phyloP scores from a whole-genome alignment of 2,888 invertebrate species.

The Polietes domitor region DNA sequence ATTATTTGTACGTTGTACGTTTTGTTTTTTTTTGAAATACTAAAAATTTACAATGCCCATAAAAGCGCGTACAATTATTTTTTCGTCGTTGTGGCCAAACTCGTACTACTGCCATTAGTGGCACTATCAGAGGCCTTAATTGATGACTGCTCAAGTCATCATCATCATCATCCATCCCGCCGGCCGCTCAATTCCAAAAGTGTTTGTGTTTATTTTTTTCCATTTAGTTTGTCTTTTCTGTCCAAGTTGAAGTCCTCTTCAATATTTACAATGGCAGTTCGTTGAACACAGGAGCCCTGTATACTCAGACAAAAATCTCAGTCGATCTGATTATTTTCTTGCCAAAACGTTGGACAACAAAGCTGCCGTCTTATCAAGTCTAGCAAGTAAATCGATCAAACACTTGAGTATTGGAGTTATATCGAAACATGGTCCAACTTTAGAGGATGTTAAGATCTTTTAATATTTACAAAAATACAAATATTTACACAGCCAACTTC shows the following conservation, averaged over 20 bases:
- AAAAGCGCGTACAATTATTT: conserved; percentile 13
- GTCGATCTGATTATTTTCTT: no score
- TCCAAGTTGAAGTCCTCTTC: neutral
- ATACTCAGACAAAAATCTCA: no score
- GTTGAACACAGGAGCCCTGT: no score
- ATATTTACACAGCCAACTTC: no score
- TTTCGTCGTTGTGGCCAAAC: neutral
- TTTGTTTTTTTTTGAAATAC: neutral
- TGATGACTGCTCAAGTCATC: conserved; percentile 26
- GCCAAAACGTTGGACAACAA: no score
- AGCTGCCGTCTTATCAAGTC: no score
- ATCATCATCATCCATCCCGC: conserved; percentile 5
- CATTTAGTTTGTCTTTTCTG: neutral
- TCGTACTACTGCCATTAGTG: neutral
- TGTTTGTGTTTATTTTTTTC: neutral
- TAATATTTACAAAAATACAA: no score
- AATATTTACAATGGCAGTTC: neutral
- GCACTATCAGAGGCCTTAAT: neutral
- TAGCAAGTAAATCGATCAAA: no score
- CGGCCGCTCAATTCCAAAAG: neutral
- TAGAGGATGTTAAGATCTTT: no score
- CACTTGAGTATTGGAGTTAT: no score
- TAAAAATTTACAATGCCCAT: conserved; percentile 10
- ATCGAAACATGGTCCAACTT: no score
- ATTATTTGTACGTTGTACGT: neutral